Evolutionary conservation across 1,140 invertebrate genomes (phyloP), one percentile per base, ranked within the genome.

Genomic region (Euwallacea fornicatus): DNA sequence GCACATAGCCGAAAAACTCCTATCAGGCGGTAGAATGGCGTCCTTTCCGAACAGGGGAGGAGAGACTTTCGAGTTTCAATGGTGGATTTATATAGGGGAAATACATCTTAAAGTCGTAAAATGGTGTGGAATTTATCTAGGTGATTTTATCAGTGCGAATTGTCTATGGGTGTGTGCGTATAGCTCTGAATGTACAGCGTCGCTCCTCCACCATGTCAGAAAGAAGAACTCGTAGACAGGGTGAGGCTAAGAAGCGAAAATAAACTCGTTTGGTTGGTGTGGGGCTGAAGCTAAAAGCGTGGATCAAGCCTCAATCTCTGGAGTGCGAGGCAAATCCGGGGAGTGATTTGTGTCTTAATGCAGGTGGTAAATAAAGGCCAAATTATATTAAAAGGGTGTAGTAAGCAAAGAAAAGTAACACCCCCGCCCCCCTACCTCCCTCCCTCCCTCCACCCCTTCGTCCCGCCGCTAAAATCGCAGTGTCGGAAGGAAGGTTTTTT

Each of bases 1-100:
- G 91, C 81, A 95, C 93, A 88, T 93, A 92, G 85, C 91, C 92
- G 86, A 95, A 94, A 87, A 94, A 94, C 91, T 93, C 92, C 92
- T 94, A 93, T 93, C 79, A 86, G 87, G 86, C 80, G 81, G 83
- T 87, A 86, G 86, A 79, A 86, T 80, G 73, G 46, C 66, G 82
- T 83, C 85, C 86, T 87, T 86, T 85, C 86, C 83, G 82, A 84
- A 82, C 80, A 81, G 82, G 83, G 84, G 83, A 85, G 85, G 85
- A 73, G 86, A 73, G 76, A 77, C 74, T 68, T 56, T 56, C 21
- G 21, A 33, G 21, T 33, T 33, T 33, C 21, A 33, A 33, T 33
- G 21, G 21, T 33, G 21, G 21, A 33, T 33, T 33, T 33, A 33
- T 33, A 4, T 33, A 33, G 21, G 21, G 21, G 21, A 33, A 33